Evolutionary conservation across 2,888 invertebrate genomes (phyloP).

Genomic region (Thysanoteuthis rhombus): DNA sequence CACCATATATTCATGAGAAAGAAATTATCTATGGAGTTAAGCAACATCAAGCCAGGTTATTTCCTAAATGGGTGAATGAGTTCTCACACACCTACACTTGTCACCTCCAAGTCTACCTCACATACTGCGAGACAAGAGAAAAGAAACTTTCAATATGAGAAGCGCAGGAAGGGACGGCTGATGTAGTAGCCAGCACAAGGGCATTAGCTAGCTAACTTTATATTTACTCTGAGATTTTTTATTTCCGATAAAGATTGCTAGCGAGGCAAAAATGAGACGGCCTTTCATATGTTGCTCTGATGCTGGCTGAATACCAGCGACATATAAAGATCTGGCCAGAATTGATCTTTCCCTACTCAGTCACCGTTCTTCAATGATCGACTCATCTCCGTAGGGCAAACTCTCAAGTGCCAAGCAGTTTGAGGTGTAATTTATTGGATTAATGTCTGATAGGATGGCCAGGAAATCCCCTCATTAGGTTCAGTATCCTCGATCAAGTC

Average conservation of each 20-base stretch:
- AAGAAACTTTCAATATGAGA: no score
- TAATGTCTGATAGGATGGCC: constrained; percentile 12
- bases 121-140: no score
- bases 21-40: no score
- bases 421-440: constrained; percentile 12
- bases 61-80: no score
- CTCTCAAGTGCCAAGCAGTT: not conserved
- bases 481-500: not conserved
- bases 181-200: no score
- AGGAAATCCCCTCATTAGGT: constrained; percentile 12
- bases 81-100: no score
- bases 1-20: no score
- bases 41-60: no score
- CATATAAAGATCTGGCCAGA: not conserved
- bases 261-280: not conserved
- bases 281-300: not conserved
- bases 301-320: not conserved
- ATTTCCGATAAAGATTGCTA: not conserved
- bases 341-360: not conserved
- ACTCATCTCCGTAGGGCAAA: not conserved
- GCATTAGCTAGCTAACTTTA: no score
- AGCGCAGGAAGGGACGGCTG: no score
- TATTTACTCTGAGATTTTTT: not conserved
- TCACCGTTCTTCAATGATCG: not conserved
- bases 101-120: no score